Evolutionary conservation across 2,888 invertebrate species (phyloP), one percentile per base, ranked within the genome.

Genomic region (Drosophila lacicola): DNA sequence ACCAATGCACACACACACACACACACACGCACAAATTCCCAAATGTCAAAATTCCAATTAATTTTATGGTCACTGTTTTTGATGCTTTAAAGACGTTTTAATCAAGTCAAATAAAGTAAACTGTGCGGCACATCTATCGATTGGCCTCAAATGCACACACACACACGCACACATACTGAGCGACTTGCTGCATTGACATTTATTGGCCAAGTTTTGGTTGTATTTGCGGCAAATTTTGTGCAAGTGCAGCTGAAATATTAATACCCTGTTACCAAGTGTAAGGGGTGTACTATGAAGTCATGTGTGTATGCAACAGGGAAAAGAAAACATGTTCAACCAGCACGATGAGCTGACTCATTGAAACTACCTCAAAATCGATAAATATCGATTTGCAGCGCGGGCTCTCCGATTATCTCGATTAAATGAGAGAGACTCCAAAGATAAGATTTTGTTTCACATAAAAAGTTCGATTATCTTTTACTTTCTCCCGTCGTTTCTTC

Each of bases 31-130:
- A 41, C 37, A 36, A 70, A 69, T 56, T 80, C 88, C 85, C 78
- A 76, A 82, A 82, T 80, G 83, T 72, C 71, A 80, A 65, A 86
- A 83, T 78, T 86, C 87, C 88, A 83, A 83, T 88, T 83, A 83
- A 83, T 82, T 83, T 88, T 66, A 69, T 83, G 83, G 86, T 82
- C 81, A 85, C 76, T 74, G 71, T 70, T 88, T 80, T 62, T 58
- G 78, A 78, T 69, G 82, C 82, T 80, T 85, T 85, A 78, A 86
- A 83, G 82, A 70, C 72, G 81, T 83, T 83, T 88, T 82, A 83
- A 83, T 88, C 83, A 77, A 82, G 80, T 86, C 80, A 70, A 81
- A 82, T 77, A 85, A 70, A 86, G 88, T 88, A 77, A 88, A 88
- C 80, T 80, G 53, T 71, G 66, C 53, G 61, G 54, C 61, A 54